phyloP scores from a whole-genome alignment of 2,113 vertebrate species.

The Zapornia atra region DNA sequence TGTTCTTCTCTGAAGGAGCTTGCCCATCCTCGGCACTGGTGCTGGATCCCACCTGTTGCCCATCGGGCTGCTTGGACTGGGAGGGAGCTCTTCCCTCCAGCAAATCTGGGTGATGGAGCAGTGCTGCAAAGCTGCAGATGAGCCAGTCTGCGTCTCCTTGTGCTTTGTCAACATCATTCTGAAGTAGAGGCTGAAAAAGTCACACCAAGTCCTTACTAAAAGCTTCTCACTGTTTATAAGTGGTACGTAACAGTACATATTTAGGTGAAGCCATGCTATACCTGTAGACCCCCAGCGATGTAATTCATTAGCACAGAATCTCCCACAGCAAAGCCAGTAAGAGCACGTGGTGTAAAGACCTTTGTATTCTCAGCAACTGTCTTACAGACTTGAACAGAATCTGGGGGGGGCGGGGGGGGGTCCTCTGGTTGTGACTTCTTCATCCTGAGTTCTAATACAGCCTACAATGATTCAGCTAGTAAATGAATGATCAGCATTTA shows the following conservation, averaged over 20 bases:
- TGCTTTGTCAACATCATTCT: accelerated
- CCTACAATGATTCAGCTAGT: neutral
- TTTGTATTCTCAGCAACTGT: neutral
- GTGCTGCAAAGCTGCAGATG: neutral
- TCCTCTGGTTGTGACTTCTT: neutral
- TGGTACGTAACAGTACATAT: accelerated
- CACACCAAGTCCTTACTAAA: neutral
- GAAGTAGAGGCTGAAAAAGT: neutral
- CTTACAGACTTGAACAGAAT: neutral
- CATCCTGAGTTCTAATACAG: too few relatives aligned
- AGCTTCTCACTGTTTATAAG: neutral
- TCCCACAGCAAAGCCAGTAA: neutral
- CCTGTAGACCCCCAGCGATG: too few relatives aligned
- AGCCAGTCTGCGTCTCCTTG: neutral
- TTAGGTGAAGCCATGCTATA: neutral
- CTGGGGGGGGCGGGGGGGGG: too few relatives aligned
- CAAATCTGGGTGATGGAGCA: neutral
- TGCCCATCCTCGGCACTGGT: neutral
- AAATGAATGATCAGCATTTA: neutral
- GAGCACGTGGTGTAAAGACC: neutral
- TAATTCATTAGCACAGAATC: neutral
- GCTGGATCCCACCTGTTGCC: neutral
- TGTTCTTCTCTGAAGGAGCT: neutral
- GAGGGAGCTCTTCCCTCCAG: neutral
- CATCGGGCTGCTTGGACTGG: neutral